Evolutionary conservation across 2,797 vertebrate species (phyloP), one percentile per base, ranked within the genome.

Genomic region (Acrossocheilus fasciatus): DNA sequence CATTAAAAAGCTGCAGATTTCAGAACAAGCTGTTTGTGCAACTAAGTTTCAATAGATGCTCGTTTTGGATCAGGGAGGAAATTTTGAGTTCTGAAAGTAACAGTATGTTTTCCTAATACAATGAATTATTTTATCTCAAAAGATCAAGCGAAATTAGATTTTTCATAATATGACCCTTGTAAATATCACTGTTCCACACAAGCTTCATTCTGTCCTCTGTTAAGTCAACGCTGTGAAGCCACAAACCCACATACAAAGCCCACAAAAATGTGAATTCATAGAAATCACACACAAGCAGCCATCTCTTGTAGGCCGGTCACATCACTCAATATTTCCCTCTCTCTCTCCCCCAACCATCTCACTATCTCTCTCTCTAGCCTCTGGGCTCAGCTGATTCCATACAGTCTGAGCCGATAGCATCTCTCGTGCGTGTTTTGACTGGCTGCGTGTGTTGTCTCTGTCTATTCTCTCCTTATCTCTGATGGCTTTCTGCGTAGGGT

Each of bases 371-470:
- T 76, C 52, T 79, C 52, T 70, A 45, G 69, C 69, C 84, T 81
- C 41, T 52, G 82, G 39, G n/a, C 59, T 68, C 76, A 87, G 50
- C 74, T 82, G 85, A 87, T 84, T 72, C 41, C 79, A 82, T 74
- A 76, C 78, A 79, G 83, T 83, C 84, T 69, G 34, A 47, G 17
- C 75, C 81, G 92, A 92, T 92, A 91, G 15, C 81, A 92, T 91
- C 92, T 90, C 76, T 85, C 43, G 57, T 90, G 83, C 64, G 45
- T 90, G 91, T 90, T 91, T 87, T 89, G 92, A 91, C 92, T 91
- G 90, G 69, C 80, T 84, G 88, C 45, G 75, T 64, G 87, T 78
- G 88, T 90, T 90, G 90, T 90, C 87, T 89, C 86, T 78, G 89
- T 89, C 88, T 87, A 62, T 88, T 86, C 82, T 84, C 52, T 34